Evolutionary conservation across 2,888 invertebrate species (phyloP).

Genomic region (Malacosoma neustria): DNA sequence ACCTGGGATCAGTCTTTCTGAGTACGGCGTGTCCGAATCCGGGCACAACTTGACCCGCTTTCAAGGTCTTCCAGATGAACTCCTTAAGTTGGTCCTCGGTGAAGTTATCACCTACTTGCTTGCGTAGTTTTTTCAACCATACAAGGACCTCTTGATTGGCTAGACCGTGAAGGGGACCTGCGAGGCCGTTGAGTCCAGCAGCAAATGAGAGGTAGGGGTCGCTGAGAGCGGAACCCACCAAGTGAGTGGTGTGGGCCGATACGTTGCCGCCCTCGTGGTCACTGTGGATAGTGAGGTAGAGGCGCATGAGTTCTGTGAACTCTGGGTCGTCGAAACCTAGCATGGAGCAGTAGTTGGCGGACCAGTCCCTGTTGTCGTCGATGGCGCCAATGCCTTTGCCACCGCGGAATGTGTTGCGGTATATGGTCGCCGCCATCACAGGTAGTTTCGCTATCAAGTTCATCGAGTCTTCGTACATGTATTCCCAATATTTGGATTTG

Average conservation of each 20-base stretch:
- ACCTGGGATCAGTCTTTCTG: slow-evolving; percentile 94
- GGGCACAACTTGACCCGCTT: slow-evolving; percentile 96
- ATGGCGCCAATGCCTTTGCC: slow-evolving; percentile 92
- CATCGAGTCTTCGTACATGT: slow-evolving; percentile 95
- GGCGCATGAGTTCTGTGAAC: slow-evolving; percentile 93
- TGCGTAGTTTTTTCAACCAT: slow-evolving; percentile 93
- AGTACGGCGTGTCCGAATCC: slow-evolving; percentile 98
- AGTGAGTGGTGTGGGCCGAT: slow-evolving; percentile 94
- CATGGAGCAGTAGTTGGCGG: slow-evolving; percentile 93
- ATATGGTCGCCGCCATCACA: slow-evolving; percentile 95
- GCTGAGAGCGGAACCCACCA: slow-evolving; percentile 94
- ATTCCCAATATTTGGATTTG: slow-evolving; percentile 95
- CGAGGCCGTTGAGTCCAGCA: slow-evolving; percentile 94
- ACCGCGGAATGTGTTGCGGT: slow-evolving; percentile 90
- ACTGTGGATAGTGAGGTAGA: slow-evolving; percentile 91
- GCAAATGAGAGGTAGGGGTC: slow-evolving; percentile 95
- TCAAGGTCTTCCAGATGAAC: slow-evolving; percentile 97
- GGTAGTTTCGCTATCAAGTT: slow-evolving; percentile 96
- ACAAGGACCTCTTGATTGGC: slow-evolving; percentile 97
- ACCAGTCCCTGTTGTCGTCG: slow-evolving; percentile 93
- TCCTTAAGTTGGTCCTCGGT: slow-evolving; percentile 95
- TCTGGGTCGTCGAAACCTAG: slow-evolving; percentile 88
- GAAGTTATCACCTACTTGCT: slow-evolving; percentile 88
- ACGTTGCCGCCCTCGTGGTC: slow-evolving; percentile 98
- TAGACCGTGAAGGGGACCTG: slow-evolving; percentile 96